These are phyloP conservation scores for Syngnathus typhle DNA, from an alignment of 2,113 vertebrate species.

Conservation along the genomic window DNA sequence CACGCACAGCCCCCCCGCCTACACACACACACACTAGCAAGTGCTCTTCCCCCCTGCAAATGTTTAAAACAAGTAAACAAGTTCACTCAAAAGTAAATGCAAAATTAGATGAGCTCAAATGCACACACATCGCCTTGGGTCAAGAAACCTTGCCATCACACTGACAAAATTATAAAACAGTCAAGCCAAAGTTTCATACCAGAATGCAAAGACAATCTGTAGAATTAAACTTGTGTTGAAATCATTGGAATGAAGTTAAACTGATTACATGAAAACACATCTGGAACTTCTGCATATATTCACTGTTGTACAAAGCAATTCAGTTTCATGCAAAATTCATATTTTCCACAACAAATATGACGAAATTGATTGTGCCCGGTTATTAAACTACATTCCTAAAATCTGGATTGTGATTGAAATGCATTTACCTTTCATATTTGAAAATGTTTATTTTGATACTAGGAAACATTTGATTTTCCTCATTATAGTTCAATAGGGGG, in stretches of 20 bases:
- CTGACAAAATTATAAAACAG: slow-evolving; percentile 23
- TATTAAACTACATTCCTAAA: no score
- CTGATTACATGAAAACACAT: neutral
- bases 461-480: no score
- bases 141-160: slow-evolving; percentile 35
- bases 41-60: slow-evolving; percentile 7
- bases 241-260: neutral
- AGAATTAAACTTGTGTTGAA: neutral
- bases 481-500: no score
- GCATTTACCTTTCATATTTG: no score
- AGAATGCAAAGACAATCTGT: slow-evolving; percentile 23
- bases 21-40: neutral
- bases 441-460: neutral
- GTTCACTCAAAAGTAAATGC: slow-evolving; percentile 43
- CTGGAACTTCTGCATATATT: neutral
- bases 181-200: slow-evolving; percentile 13
- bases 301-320: no score
- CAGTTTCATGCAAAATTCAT: no score
- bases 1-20: neutral
- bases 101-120: slow-evolving; percentile 39
- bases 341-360: no score
- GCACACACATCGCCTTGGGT: slow-evolving; percentile 44
- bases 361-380: no score
- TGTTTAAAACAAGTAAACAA: slow-evolving; percentile 27
- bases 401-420: no score